Base-by-base conservation (phyloP, 2,113 vertebrate species). In the Chunga burmeisteri region DNA sequence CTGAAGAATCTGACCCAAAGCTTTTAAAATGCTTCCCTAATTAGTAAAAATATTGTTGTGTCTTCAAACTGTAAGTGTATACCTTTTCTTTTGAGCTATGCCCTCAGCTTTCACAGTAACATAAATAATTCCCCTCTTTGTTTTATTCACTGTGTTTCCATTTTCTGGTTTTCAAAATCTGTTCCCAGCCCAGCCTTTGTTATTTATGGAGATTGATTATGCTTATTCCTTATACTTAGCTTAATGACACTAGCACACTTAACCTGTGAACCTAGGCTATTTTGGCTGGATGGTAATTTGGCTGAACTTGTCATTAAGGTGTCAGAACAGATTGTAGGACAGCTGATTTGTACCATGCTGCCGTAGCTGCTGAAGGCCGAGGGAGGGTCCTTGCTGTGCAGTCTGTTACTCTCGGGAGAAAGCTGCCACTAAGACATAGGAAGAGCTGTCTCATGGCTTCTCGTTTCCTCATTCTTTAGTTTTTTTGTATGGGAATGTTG, bases 171-270 rank as follows among this genome's bases (percentile, higher is more conserved):
- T 93, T 86, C 67, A 75, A 88, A 80, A 30, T 14, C 7, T 55
- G 23, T 79, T 89, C 27, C 34, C 27, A 0, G 1, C 25, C 9
- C 82, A 74, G 53, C 18, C 30, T 81, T 88, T 91, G 61, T 88
- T 88, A 62, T 90, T 93, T 92, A 66, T 22, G 5, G 75, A 84
- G 47, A 52, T 17, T 40, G 77, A 67, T 71, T 16, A 15, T 67
- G 27, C 88, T 93, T 94, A 47, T 80, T 95, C 77, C 74, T 86
- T 79, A 58, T 20, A 17, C 40, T 92, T 93, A 71, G 27, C 42
- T 62, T 83, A 62, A 36, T 74, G 88, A 81, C 75, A 94, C 11
- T 42, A 81, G n/a, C 65, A 88, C 47, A 75, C 47, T 92, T 96
- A 78, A 71, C 79, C 88, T 78, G 38, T 90, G 90, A 88, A 63